Conservation (phyloP, 2,888 invertebrate species). For the Nineta flava region DNA sequence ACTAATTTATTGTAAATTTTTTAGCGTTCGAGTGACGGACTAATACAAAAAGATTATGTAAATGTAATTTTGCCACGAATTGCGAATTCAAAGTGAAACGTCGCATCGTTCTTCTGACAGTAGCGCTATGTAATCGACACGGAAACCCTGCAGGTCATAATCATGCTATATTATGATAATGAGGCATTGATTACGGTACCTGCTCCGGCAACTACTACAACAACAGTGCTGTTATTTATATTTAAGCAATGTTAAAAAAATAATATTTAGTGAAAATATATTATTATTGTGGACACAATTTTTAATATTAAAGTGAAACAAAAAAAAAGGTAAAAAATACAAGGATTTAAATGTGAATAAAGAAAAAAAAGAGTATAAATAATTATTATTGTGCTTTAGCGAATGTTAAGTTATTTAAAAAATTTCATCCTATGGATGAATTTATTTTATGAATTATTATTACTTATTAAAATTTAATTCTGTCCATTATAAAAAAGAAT, state of each 20-base stretch:
- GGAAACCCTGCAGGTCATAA: too few relatives aligned
- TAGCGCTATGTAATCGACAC: too few relatives aligned
- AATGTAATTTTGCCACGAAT: constrained; percentile 5
- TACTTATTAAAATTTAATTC: constrained; percentile 3
- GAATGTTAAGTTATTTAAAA: constrained; percentile 3
- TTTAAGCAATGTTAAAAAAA: not conserved
- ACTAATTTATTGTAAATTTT: constrained; percentile 2
- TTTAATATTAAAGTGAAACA: not conserved
- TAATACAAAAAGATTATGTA: constrained; percentile 3
- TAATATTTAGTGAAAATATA: not conserved
- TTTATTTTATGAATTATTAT: not conserved
- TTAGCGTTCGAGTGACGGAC: constrained; percentile 12
- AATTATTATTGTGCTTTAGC: constrained; percentile 1
- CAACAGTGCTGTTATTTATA: not conserved
- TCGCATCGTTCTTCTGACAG: too few relatives aligned
- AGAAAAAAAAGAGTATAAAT: not conserved
- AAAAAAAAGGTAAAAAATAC: not conserved
- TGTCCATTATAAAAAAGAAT: not conserved
- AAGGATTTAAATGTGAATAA: constrained; percentile 1
- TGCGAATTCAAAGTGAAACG: not conserved
- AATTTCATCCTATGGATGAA: constrained; percentile 7
- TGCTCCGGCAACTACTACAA: too few relatives aligned
- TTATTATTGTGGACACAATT: not conserved
- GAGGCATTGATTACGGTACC: too few relatives aligned
- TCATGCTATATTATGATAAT: too few relatives aligned